Conservation (phyloP, 2,113 vertebrate genomes). For the Gracilinanus agilis region DNA sequence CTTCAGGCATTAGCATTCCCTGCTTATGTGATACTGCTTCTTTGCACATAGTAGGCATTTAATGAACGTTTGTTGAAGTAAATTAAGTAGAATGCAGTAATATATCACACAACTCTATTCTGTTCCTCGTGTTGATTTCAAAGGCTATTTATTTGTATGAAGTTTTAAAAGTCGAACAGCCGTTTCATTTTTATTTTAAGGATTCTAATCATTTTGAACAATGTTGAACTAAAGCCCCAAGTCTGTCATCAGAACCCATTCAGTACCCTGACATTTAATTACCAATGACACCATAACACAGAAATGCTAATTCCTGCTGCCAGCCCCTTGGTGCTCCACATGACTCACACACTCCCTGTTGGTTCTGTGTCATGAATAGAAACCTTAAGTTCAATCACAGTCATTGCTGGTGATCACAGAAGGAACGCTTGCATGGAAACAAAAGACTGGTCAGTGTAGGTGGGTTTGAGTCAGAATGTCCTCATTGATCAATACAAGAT, state of each 20-base stretch:
- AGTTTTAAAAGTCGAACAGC: conserved; percentile 26
- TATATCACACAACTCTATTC: neutral
- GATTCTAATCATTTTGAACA: conserved; percentile 49
- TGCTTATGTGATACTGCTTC: neutral
- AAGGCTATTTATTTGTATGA: conserved; percentile 32
- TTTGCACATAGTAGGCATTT: neutral
- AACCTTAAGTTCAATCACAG: conserved; percentile 30
- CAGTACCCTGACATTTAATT: conserved; percentile 47
- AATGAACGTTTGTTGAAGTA: neutral
- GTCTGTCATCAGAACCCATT: conserved; percentile 12
- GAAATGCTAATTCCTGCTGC: conserved; percentile 18
- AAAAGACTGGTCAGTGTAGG: conserved; percentile 64
- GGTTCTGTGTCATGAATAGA: conserved; percentile 47
- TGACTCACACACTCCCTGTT: conserved; percentile 20
- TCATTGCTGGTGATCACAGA: conserved; percentile 2
- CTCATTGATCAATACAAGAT: conserved; percentile 38
- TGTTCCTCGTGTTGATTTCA: neutral
- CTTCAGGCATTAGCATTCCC: neutral
- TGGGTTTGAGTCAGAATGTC: conserved; percentile 19
- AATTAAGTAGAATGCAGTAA: neutral
- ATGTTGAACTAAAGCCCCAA: conserved; percentile 30
- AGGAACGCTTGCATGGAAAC: conserved; percentile 27
- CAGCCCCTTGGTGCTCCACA: conserved; percentile 1
- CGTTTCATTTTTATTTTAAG: conserved; percentile 24
- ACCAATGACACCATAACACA: conserved; percentile 16